phyloP scores from a whole-genome alignment of 2,888 invertebrate species.

The Eupelmus urozonus region DNA sequence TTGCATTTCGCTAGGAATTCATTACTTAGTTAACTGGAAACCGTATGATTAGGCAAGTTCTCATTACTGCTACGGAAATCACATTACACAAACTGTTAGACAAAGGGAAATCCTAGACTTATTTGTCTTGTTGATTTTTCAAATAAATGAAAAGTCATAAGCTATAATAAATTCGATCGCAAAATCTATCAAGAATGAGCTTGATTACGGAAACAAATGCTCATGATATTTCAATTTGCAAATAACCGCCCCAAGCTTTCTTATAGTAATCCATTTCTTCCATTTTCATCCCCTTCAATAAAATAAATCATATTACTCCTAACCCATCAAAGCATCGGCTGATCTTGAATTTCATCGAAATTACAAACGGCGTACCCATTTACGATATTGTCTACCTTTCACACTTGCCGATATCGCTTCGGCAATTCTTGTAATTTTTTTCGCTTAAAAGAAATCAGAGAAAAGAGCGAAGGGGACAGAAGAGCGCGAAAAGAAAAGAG shows the following conservation, averaged over 20 bases:
- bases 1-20: slow-evolving; percentile 30
- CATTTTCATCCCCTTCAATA: neutral
- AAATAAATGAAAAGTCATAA: too few species aligned
- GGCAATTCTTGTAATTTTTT: slow-evolving; percentile 14
- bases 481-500: slow-evolving; percentile 7
- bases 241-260: too few species aligned
- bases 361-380: slow-evolving; percentile 8
- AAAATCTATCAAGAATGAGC: too few species aligned
- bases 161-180: too few species aligned
- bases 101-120: too few species aligned
- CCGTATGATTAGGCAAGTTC: neutral
- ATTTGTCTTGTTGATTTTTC: too few species aligned
- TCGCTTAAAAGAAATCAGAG: neutral
- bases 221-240: too few species aligned
- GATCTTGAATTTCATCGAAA: neutral
- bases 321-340: neutral
- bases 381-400: neutral
- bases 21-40: slow-evolving; percentile 15
- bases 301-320: neutral
- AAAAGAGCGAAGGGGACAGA: neutral
- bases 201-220: neutral
- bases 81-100: too few species aligned
- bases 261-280: neutral
- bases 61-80: too few species aligned
- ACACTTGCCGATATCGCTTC: neutral